phyloP scores from a whole-genome alignment of 2,888 invertebrate species.

The Acanthosepion lycidas region DNA sequence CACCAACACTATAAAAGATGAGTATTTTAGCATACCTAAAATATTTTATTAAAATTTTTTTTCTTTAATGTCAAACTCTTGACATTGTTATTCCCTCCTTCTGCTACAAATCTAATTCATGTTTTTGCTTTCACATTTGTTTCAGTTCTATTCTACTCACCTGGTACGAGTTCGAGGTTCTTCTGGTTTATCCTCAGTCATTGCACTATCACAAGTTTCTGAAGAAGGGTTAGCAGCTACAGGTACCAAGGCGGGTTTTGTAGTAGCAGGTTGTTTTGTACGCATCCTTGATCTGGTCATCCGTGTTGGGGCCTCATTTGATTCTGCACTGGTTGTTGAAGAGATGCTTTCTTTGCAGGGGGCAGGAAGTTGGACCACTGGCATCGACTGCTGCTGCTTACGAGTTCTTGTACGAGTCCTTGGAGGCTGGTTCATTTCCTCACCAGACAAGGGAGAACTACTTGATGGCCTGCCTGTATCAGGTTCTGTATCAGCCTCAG shows the following conservation, averaged over 20 bases:
- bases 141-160: not conserved
- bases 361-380: not conserved
- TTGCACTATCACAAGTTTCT: not conserved
- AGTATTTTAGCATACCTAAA: too few species aligned
- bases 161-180: not conserved
- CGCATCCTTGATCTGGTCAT: not conserved
- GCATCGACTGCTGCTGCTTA: not conserved
- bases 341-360: not conserved
- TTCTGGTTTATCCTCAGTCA: not conserved
- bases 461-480: not conserved
- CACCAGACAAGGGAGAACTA: not conserved
- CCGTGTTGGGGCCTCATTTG: not conserved
- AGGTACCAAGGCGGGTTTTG: too few species aligned
- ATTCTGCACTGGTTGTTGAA: not conserved
- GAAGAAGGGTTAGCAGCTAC: not conserved
- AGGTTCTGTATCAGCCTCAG: not conserved
- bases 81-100: too few species aligned
- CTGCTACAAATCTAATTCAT: too few species aligned
- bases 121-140: too few species aligned
- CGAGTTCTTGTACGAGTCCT: slow-evolving; percentile 9
- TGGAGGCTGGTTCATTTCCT: not conserved
- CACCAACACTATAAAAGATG: too few species aligned
- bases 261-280: not conserved
- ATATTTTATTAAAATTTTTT: too few species aligned
- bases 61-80: too few species aligned